Conservation (phyloP, 2,797 vertebrate species). For the Sebastes kiyomatsui region DNA sequence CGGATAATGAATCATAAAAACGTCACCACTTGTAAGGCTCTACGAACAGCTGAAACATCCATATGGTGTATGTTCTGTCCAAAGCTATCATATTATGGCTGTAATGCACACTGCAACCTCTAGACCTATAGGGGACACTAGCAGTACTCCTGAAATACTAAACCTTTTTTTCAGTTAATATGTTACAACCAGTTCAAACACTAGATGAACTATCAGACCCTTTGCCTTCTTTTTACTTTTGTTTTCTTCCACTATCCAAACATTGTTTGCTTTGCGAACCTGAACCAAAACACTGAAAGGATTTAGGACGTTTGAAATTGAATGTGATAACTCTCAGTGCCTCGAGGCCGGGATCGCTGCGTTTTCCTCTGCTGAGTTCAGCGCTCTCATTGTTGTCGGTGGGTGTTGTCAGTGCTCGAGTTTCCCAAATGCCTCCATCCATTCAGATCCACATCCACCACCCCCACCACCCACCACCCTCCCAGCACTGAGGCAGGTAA, state of each 20-base stretch:
- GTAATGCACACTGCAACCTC: not conserved
- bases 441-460: constrained; percentile 5
- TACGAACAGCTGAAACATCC: not conserved
- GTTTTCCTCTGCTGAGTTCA: not conserved
- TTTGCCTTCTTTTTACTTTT: not conserved
- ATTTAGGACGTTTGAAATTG: not conserved
- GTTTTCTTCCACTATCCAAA: not conserved
- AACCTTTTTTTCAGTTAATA: not conserved
- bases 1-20: no score
- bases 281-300: not conserved
- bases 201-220: not conserved
- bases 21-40: not conserved
- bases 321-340: not conserved
- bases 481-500: not conserved
- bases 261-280: not conserved
- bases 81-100: not conserved
- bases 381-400: not conserved
- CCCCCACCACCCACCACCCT: not conserved
- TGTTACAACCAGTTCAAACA: not conserved
- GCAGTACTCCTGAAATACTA: no score
- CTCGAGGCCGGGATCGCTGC: not conserved
- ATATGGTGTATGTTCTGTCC: not conserved
- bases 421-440: constrained; percentile 31
- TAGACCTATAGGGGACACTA: not conserved
- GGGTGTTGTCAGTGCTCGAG: constrained; percentile 4